Conservation (phyloP, 2,888 invertebrate species). For the Hypercompe scribonia region DNA sequence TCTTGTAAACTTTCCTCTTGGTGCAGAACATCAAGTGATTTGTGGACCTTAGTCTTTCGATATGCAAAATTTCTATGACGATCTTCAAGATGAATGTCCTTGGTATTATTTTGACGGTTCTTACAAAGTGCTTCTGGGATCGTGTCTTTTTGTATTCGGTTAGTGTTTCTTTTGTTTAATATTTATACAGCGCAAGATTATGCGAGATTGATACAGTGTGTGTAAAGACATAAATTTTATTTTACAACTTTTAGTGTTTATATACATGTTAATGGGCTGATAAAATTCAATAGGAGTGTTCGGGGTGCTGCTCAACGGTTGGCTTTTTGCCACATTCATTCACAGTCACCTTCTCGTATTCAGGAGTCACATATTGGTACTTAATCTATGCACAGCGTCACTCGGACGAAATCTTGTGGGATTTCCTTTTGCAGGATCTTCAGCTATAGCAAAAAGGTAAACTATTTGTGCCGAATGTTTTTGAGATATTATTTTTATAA, state of each 20-base stretch:
- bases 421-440: constrained; percentile 85
- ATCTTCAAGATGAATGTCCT: constrained; percentile 81
- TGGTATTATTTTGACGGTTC: constrained; percentile 86
- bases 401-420: constrained; percentile 83
- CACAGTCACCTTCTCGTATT: constrained; percentile 84
- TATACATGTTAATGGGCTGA: constrained; percentile 29
- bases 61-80: constrained; percentile 74
- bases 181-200: neutral
- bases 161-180: constrained; percentile 53
- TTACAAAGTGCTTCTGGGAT: constrained; percentile 83
- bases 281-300: constrained; percentile 76
- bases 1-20: constrained; percentile 54
- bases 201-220: neutral
- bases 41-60: constrained; percentile 50
- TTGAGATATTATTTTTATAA: neutral
- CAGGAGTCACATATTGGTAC: constrained; percentile 84
- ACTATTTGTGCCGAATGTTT: constrained; percentile 2
- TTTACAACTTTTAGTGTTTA: constrained; percentile 14
- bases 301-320: constrained; percentile 85
- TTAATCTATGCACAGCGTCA: constrained; percentile 84
- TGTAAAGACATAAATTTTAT: constrained; percentile 19
- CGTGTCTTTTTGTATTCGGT: constrained; percentile 85
- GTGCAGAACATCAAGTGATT: constrained; percentile 65
- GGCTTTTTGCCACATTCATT: constrained; percentile 85
- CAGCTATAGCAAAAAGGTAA: constrained; percentile 84